Evolutionary conservation across 2,113 vertebrate species (phyloP), one percentile per base, ranked within the genome.

Genomic region (Syngnathoides biaculeatus): DNA sequence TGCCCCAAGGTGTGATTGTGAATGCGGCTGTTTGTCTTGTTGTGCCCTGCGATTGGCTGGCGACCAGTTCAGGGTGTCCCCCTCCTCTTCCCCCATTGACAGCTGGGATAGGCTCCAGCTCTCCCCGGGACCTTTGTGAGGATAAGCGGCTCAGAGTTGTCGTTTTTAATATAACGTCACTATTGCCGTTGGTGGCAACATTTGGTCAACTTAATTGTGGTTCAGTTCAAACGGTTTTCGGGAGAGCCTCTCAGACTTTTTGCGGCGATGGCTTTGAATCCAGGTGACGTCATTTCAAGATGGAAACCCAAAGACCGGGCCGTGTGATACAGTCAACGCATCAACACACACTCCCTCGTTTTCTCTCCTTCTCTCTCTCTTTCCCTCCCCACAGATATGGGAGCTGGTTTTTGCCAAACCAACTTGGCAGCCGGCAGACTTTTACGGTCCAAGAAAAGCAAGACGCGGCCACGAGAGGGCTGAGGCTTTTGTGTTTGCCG

Each of bases 401-500:
- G 94, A 91, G 92, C 92, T 62, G 88, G 78, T 92, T 94, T 57
- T 90, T 94, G 90, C 92, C 93, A 94, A 95, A 93, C 93, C 93
- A 93, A 93, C 94, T 95, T 95, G 95, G 96, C 95, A 94, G 93
- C 89, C 92, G 91, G 91, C 89, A 81, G 92, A 92, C 61, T 48
- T 72, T 70, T 68, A 74, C 19, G 83, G 80, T 89, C 89, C 87
- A 90, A 89, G 86, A 89, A 89, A 90, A 92, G 89, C 94, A 94
- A 89, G 93, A 91, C 91, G 83, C 92, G 92, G 90, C 93, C 92
- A 91, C 87, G 92, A 95, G 94, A 94, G 93, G 89, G 92, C 91
- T 89, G 84, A 87, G 92, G 93, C 92, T 95, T 94, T 94, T 90
- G 94, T 97, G 95, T 98, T 96, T 97, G 95, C 93, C 89, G 93